Base-by-base conservation (phyloP, 2,797 vertebrate genomes). In the Naso thynnoides region DNA sequence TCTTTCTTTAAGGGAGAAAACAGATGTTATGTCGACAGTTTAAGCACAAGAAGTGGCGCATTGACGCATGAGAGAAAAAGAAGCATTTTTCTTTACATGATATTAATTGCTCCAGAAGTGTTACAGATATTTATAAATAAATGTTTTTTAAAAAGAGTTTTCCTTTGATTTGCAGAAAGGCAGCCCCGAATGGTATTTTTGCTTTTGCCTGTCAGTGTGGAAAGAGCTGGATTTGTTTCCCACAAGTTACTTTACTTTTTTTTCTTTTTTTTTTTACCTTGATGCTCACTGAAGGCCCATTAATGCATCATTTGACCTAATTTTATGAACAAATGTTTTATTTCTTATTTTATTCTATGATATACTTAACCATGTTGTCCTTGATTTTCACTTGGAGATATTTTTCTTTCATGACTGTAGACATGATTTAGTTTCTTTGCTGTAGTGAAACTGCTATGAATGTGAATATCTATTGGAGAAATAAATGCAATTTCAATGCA, bases 401-500 rank as follows among this genome's bases (percentile, higher is more conserved):
- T 62, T 16, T 91, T 92, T 75, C 56, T 73, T 82, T 85, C 31
- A 62, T 83, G 82, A 87, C 53, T 77, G 56, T 93, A 91, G 79
- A 89, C 59, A 84, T 68, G 78, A 92, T 87, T 79, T 89, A 87
- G 89, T 89, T 92, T 91, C 88, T 92, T 94, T 94, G 92, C 93
- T 95, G 93, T 94, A 94, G 93, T 95, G 86, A 94, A 95, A 94
- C 81, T 94, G 91, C 88, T 91, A 86, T 94, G 94, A 95, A 94
- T 95, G 95, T 93, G 92, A 93, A 88, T 90, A 89, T 91, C 76
- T 90, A 88, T 86, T 88, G 81, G 85, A 90, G 82, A 95, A 96
- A 95, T 94, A 95, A 94, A 96, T 94, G 95, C 96, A 96, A 95
- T 81, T 84, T 82, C 95, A 97, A 96, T 96, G 95, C 95, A 96